Evolutionary conservation across 2,888 invertebrate species (phyloP), one percentile per base, ranked within the genome.

Genomic region (Ophraella communa): DNA sequence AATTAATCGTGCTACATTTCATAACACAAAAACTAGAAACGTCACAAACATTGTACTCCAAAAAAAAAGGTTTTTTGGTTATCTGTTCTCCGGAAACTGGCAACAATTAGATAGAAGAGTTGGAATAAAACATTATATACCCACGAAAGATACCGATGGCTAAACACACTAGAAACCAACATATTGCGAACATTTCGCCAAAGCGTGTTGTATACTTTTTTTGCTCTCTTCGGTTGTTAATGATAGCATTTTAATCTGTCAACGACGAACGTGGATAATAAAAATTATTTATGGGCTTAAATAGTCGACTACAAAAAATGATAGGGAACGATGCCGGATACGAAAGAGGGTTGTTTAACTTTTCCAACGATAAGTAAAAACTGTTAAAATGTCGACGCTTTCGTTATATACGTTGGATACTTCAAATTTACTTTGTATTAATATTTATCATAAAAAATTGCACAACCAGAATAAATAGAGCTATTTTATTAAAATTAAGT

Each of bases 181-280:
- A 69, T 68, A 70, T 71, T 64, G 67, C 62, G 64, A 64, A 54
- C 57, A 55, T 57, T 66, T 58, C 42, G 42, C 8, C 51, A 49
- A 33, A 17, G 42, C 24, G 27, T 27, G 27, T 7, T 27, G 7
- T 27, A n/a, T n/a, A n/a, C n/a, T 47, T 42, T 21, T 27, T 18
- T 44, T 55, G 30, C 39, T 54, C 59, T 54, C 54, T 64, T 59
- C 61, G 39, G 63, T n/a, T 67, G 69, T 69, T 71, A 66, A 71
- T 66, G 71, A 71, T 67, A 67, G 68, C 63, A 53, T 69, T 71
- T 71, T 69, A 69, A 69, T 71, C 71, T 71, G 71, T 71, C 71
- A n/a, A n/a, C n/a, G 62, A 64, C 71, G 62, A 66, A 49, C 66
- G 64, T 64, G 67, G 61, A 49, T 64, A 56, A 67, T 71, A 71